Base-by-base conservation (phyloP, 2,113 vertebrate genomes). In the Oncorhynchus gorbuscha region DNA sequence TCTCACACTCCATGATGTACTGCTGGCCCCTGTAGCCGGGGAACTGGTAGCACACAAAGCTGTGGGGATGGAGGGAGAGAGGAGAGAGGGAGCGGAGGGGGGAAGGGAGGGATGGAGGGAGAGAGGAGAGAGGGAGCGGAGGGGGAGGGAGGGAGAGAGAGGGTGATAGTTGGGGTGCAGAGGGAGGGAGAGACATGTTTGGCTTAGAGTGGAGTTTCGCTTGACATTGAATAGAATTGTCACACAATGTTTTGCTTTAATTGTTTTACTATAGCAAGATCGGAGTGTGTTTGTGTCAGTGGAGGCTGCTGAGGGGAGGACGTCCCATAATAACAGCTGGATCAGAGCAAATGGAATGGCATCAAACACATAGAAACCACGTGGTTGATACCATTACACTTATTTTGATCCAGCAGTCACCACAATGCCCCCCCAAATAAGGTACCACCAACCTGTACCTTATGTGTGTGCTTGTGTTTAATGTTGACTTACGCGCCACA, bases 41-140 rank as follows among this genome's bases (percentile, higher is more conserved):
- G 68, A 82, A 88, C 81, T 87, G 81, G 45, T 82, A 88, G 62
- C 87, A 88, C 64, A 88, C 85, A 48, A 83, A 87, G 13, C 85
- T 88, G 79, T 55, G 48, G n/a, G 35, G 35, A 35, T 7, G 35
- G 35, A 0, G 35, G 4, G 35, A 8, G 35, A 26, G 26, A 26
- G 26, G 26, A 26, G 28, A n/a, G 1, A 1, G 24, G 24, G 24
- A 24, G 24, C 24, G 24, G 24, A 24, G 24, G 24, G 24, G 24
- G 24, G n/a, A n/a, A 24, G 1, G 24, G 24, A 24, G 24, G 26
- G 26, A 28, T 2, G 32, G 32, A 35, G 1, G 32, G 32, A 35
- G 26, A 24, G 24, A 24, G 24, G 24, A 24, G 24, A n/a, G n/a
- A n/a, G n/a, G n/a, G n/a, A n/a, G n/a, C n/a, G n/a, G n/a, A n/a